phyloP scores from a whole-genome alignment of 2,888 invertebrate genomes.

The Drosophila monieri region DNA sequence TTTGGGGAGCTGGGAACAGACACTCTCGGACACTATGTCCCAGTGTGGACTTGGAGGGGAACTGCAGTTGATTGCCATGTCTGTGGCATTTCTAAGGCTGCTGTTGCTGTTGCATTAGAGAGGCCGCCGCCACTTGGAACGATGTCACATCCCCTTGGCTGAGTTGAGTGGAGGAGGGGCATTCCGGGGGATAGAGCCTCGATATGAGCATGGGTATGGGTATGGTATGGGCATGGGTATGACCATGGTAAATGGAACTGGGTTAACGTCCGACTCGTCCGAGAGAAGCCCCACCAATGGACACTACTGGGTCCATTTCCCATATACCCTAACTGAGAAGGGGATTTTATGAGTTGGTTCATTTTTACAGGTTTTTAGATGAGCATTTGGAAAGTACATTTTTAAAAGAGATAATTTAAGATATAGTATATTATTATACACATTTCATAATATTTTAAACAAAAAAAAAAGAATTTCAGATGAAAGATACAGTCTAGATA shows the following conservation, averaged over 20 bases:
- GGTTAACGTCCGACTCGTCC: slow-evolving; percentile 61
- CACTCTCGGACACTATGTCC: slow-evolving; percentile 7
- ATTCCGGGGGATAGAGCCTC: slow-evolving; percentile 3
- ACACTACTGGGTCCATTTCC: slow-evolving; percentile 29
- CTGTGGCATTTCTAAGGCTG: slow-evolving; percentile 65
- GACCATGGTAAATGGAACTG: slow-evolving; percentile 54
- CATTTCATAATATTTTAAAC: too few relatives aligned
- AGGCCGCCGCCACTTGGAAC: slow-evolving; percentile 34
- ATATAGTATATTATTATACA: too few relatives aligned
- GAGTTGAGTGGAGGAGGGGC: background rate
- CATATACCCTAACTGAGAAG: slow-evolving; percentile 8
- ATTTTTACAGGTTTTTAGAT: background rate
- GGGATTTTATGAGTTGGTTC: slow-evolving; percentile 1
- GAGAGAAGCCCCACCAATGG: slow-evolving; percentile 57
- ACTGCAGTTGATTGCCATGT: slow-evolving; percentile 48
- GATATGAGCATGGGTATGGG: slow-evolving; percentile 6
- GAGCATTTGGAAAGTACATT: too few relatives aligned
- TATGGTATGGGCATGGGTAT: slow-evolving; percentile 16
- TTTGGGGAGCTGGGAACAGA: slow-evolving; percentile 29
- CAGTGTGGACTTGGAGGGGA: slow-evolving; percentile 10
- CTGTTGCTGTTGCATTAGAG: slow-evolving; percentile 61
- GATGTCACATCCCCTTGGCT: slow-evolving; percentile 29
- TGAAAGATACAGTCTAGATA: too few relatives aligned
- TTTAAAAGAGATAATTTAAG: too few relatives aligned
- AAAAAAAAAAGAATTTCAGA: background rate